Evolutionary conservation across 2,113 vertebrate genomes (phyloP).

Genomic region (Triplophysa siluroides): DNA sequence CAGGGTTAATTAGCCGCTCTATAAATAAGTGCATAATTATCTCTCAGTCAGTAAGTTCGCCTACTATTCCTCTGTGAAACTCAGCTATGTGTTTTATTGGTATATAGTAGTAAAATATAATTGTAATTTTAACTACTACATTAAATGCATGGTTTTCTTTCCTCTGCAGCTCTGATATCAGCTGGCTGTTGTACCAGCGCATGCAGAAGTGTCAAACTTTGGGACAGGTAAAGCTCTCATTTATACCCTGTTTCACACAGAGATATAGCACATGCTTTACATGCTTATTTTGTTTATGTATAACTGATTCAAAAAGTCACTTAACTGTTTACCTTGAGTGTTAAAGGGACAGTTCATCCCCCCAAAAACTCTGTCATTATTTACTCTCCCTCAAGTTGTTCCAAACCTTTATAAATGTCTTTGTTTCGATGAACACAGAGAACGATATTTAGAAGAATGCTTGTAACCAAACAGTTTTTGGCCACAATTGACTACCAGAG

Average conservation of each 20-base stretch:
- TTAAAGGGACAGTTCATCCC: too few relatives aligned
- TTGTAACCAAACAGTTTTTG: too few relatives aligned
- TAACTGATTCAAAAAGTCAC: too few relatives aligned
- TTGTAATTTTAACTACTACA: neutral
- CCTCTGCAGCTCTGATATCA: constrained; percentile 73
- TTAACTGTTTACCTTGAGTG: too few relatives aligned
- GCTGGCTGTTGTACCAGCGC: constrained; percentile 75
- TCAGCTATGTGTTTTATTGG: neutral
- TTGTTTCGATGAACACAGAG: too few relatives aligned
- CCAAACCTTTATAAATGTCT: too few relatives aligned
- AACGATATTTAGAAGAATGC: too few relatives aligned
- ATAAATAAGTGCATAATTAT: constrained; percentile 19
- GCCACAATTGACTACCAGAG: too few relatives aligned
- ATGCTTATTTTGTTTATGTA: too few relatives aligned
- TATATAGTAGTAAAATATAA: neutral
- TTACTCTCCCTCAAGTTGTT: too few relatives aligned
- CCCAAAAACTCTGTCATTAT: too few relatives aligned
- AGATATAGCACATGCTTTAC: too few relatives aligned
- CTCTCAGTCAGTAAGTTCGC: neutral
- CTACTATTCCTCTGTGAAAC: neutral
- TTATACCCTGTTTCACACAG: neutral
- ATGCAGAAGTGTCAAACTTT: constrained; percentile 76
- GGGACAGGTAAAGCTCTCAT: constrained; percentile 72
- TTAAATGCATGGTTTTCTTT: constrained; percentile 27
- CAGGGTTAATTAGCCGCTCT: neutral